Conservation (phyloP, 2,888 invertebrate genomes). For the Ligdia adustata region DNA sequence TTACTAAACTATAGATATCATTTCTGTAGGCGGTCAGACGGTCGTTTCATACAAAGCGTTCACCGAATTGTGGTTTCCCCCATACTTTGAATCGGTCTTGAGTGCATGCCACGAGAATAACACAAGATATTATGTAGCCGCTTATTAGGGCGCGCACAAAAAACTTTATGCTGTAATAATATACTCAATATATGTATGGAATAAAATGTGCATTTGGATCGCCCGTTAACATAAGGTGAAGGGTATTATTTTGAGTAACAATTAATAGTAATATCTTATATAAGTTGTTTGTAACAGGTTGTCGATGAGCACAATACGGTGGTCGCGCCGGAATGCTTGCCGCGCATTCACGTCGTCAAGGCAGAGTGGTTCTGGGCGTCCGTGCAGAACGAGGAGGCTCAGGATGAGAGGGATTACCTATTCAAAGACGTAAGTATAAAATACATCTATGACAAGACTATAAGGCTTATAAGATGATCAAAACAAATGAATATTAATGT, state of each 20-base stretch:
- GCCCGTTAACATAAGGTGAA: constrained; percentile 17
- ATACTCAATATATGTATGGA: constrained; percentile 27
- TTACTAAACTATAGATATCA: constrained; percentile 70
- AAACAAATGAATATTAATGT: no score
- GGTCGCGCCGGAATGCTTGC: constrained; percentile 88
- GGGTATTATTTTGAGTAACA: constrained; percentile 18
- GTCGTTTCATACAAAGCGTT: constrained; percentile 25
- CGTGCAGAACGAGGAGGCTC: constrained; percentile 97
- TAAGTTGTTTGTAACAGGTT: constrained; percentile 82
- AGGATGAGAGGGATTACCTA: constrained; percentile 94
- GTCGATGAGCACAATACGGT: constrained; percentile 91
- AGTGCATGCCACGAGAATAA: constrained; percentile 55
- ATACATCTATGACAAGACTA: no score
- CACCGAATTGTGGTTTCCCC: constrained; percentile 29
- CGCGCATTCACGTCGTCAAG: constrained; percentile 91
- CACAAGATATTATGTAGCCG: constrained; percentile 48
- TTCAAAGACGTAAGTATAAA: constrained; percentile 91
- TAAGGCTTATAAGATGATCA: no score
- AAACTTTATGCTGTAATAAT: constrained; percentile 30
- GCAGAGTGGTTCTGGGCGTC: constrained; percentile 99
- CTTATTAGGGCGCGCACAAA: constrained; percentile 50
- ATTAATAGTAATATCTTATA: constrained; percentile 2
- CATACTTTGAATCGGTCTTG: constrained; percentile 41
- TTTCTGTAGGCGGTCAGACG: constrained; percentile 45
- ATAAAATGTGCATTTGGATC: constrained; percentile 36